These are phyloP conservation scores for Andrena haemorrhoa DNA, from an alignment of 2,888 invertebrate species.

Conservation along the genomic window DNA sequence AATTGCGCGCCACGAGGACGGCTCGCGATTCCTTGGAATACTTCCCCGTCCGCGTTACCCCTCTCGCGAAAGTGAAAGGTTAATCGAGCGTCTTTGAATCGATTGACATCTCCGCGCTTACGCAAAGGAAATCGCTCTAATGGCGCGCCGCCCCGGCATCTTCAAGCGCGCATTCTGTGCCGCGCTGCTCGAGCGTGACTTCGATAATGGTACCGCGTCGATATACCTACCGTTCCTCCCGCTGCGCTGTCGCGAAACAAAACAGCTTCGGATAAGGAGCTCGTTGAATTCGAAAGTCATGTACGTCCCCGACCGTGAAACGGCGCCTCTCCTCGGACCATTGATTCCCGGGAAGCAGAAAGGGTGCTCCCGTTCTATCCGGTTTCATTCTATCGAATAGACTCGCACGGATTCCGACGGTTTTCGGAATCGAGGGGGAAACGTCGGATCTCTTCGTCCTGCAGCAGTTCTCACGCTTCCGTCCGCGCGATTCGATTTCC, in stretches of 20 bases:
- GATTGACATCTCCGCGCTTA: not conserved
- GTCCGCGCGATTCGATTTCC: not conserved
- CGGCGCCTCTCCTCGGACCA: conserved; percentile 8
- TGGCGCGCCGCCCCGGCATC: not conserved
- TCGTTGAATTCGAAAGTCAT: conserved; percentile 20
- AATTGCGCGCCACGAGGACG: not conserved
- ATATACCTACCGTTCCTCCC: not conserved
- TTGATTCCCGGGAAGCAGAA: conserved; percentile 13
- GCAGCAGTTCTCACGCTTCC: not conserved
- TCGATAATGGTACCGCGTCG: not conserved
- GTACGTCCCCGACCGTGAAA: not conserved
- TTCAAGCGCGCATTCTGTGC: not conserved
- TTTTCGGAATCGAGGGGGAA: not conserved
- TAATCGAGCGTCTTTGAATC: not conserved
- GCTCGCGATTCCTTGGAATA: not conserved
- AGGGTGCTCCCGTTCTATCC: conserved; percentile 3
- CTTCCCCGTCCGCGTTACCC: not conserved
- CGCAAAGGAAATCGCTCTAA: not conserved
- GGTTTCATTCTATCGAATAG: not conserved
- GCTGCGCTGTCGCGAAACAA: not conserved
- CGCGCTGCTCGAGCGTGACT: not conserved
- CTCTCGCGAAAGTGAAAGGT: not conserved
- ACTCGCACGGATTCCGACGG: conserved; percentile 10
- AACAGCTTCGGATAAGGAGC: conserved; percentile 8
- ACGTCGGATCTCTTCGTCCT: conserved; percentile 1